Conservation (phyloP, 2,888 invertebrate species). For the Apamea sordens region DNA sequence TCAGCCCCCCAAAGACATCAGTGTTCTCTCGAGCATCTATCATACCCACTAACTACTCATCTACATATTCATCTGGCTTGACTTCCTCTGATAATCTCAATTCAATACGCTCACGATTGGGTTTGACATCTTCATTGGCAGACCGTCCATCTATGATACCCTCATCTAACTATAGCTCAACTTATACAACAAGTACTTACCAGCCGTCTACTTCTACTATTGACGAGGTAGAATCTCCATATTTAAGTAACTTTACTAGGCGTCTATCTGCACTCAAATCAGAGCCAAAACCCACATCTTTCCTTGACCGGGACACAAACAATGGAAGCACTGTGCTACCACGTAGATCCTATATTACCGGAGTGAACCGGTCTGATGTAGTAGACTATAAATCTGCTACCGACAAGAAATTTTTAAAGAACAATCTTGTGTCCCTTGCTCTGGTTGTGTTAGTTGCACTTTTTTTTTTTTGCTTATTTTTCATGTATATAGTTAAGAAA, state of each 20-base stretch:
- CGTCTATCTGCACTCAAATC: constrained; percentile 89
- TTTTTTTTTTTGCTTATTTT: constrained; percentile 92
- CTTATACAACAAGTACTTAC: constrained; percentile 78
- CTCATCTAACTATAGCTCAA: constrained; percentile 77
- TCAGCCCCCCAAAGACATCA: constrained; percentile 82
- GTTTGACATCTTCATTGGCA: constrained; percentile 85
- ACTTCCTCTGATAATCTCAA: constrained; percentile 89
- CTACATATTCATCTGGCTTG: constrained; percentile 78
- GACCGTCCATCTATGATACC: constrained; percentile 79
- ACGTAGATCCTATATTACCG: constrained; percentile 83
- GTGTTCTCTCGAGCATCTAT: constrained; percentile 85
- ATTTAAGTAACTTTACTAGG: constrained; percentile 93
- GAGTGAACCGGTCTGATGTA: constrained; percentile 81
- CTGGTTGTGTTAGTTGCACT: constrained; percentile 91
- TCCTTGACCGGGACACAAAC: constrained; percentile 81
- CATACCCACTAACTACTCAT: constrained; percentile 75
- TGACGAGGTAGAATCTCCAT: constrained; percentile 92
- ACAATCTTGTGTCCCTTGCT: constrained; percentile 92
- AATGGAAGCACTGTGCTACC: constrained; percentile 83
- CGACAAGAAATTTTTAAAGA: constrained; percentile 89
- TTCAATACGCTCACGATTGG: constrained; percentile 90
- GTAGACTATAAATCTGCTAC: constrained; percentile 83
- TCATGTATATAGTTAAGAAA: constrained; percentile 92
- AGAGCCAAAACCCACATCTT: constrained; percentile 79
- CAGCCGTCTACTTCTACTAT: constrained; percentile 83